phyloP scores from a whole-genome alignment of 2,888 invertebrate genomes.

The Myopa tessellatipennis region DNA sequence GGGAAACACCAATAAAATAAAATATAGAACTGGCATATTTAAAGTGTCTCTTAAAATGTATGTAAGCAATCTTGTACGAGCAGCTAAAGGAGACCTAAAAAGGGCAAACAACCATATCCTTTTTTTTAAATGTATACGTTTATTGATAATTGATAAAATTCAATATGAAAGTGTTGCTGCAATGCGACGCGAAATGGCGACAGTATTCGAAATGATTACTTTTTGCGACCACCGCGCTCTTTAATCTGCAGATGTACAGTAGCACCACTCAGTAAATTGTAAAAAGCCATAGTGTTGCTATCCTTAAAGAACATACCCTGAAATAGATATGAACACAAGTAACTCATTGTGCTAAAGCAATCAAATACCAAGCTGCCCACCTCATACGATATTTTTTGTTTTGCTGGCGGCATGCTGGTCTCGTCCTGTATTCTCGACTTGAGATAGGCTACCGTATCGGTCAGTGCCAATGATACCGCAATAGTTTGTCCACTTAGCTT shows the following conservation, averaged over 20 bases:
- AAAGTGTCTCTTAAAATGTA: neutral
- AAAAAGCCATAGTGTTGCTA: constrained; percentile 92
- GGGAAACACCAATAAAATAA: neutral
- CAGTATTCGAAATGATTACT: constrained; percentile 72
- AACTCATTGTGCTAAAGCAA: neutral
- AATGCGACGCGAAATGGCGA: neutral
- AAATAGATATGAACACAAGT: constrained; percentile 45
- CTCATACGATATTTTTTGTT: constrained; percentile 96
- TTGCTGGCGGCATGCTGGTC: constrained; percentile 94
- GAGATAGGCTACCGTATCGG: constrained; percentile 84
- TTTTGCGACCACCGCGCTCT: constrained; percentile 97
- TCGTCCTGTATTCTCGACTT: constrained; percentile 87
- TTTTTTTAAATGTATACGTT: neutral
- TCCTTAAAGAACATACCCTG: constrained; percentile 99
- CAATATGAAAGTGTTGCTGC: neutral
- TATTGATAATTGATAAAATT: neutral
- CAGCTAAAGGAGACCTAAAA: no score
- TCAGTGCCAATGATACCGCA: constrained; percentile 79
- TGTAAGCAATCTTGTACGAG: no score
- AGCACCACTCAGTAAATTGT: constrained; percentile 90
- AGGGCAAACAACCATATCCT: no score
- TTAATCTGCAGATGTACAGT: constrained; percentile 91
- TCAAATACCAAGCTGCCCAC: constrained; percentile 67
- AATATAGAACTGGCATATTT: neutral
- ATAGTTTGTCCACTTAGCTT: constrained; percentile 91